These are phyloP conservation scores for Salmo trutta DNA, from an alignment of 2,797 vertebrate species.

Conservation along the genomic window DNA sequence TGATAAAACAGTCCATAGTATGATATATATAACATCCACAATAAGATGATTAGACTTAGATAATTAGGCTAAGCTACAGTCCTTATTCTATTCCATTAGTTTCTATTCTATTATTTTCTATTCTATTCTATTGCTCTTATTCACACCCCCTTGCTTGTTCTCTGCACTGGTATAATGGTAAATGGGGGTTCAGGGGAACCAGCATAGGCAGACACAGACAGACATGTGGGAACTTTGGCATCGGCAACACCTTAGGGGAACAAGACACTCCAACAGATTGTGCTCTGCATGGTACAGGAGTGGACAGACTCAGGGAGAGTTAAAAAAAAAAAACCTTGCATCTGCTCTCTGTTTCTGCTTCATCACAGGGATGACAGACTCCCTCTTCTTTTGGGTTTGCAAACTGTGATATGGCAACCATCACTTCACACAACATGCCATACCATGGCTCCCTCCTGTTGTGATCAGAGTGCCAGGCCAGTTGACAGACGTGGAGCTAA, in stretches of 20 bases:
- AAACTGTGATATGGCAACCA: slow-evolving; percentile 57
- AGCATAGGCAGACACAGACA: not conserved
- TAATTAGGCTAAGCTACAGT: not conserved
- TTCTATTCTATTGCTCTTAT: not conserved
- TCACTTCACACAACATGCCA: slow-evolving; percentile 46
- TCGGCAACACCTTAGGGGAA: slow-evolving; percentile 25
- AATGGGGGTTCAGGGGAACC: not conserved
- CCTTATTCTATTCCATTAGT: not conserved
- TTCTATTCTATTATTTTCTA: not conserved
- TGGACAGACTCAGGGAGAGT: slow-evolving; percentile 42
- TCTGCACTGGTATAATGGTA: not conserved
- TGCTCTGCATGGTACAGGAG: slow-evolving; percentile 64
- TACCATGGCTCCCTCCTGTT: slow-evolving; percentile 17
- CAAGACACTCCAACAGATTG: slow-evolving; percentile 66
- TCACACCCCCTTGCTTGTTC: not conserved
- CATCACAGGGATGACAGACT: slow-evolving; percentile 46
- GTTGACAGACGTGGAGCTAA: slow-evolving; percentile 63
- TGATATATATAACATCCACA: not conserved
- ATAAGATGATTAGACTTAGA: not conserved
- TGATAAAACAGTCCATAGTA: not conserved
- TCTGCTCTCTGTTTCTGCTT: slow-evolving; percentile 63
- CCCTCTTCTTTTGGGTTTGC: slow-evolving; percentile 57
- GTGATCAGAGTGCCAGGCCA: slow-evolving; percentile 51
- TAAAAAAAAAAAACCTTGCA: slow-evolving; percentile 39
- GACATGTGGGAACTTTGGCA: slow-evolving; percentile 66